Conservation (phyloP, 2,797 vertebrate genomes). For the Bradypodion ventrale region DNA sequence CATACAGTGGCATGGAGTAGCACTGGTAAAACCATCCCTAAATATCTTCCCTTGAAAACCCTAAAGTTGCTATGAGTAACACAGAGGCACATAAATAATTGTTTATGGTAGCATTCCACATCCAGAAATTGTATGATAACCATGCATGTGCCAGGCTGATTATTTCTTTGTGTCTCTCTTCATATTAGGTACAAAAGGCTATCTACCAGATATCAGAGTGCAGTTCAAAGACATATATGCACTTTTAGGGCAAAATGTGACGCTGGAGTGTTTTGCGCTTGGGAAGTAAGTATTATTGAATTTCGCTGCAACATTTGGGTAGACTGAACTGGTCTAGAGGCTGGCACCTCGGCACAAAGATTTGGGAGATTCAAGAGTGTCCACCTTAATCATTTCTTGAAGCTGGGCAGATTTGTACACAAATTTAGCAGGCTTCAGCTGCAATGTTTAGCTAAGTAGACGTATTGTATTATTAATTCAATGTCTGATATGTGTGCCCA, state of each 20-base stretch:
- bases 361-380: neutral
- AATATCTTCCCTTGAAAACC: too few species aligned
- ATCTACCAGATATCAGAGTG: conserved; percentile 94
- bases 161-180: conserved; percentile 46
- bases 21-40: too few species aligned
- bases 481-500: neutral
- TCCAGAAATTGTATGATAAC: neutral
- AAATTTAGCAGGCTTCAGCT: neutral
- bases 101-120: too few species aligned
- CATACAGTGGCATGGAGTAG: too few species aligned
- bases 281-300: conserved; percentile 89
- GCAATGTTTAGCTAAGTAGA: neutral
- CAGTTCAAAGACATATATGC: conserved; percentile 86
- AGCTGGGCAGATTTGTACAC: neutral
- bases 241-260: conserved; percentile 90
- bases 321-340: neutral
- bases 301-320: neutral
- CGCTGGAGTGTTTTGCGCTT: conserved; percentile 95
- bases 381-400: neutral
- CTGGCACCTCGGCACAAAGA: neutral
- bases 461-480: neutral
- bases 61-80: too few species aligned
- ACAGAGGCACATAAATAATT: too few species aligned
- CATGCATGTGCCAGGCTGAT: neutral
- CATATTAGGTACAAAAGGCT: conserved; percentile 86